Conservation (phyloP, 2,113 vertebrate species). For the Chaenocephalus aceratus region DNA sequence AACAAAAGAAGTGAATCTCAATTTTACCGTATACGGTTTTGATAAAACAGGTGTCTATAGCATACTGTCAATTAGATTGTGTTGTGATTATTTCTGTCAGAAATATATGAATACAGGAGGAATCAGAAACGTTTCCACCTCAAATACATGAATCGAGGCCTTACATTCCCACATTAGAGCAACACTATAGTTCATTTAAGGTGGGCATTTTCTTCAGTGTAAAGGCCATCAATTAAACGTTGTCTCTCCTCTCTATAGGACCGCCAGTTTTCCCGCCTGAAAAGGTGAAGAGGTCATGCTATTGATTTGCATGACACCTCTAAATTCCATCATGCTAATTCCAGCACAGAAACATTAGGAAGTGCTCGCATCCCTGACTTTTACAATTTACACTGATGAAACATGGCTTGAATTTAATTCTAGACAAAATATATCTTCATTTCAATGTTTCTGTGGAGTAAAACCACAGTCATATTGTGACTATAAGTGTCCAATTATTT, state of each 20-base stretch:
- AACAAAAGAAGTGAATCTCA: not conserved
- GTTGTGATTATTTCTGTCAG: not conserved
- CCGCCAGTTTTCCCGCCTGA: conserved; percentile 18
- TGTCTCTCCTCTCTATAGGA: conserved; percentile 9
- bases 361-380: not conserved
- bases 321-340: conserved; percentile 3
- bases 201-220: conserved; percentile 6
- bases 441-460: not conserved
- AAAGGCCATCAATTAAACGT: conserved; percentile 27
- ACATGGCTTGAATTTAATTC: not conserved
- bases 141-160: not conserved
- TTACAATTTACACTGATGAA: not conserved
- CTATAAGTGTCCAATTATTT: not conserved
- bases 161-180: not conserved
- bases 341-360: not conserved
- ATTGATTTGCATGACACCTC: conserved; percentile 41
- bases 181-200: not conserved
- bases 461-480: not conserved
- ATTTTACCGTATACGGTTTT: not conserved
- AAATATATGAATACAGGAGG: not conserved
- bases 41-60: not conserved
- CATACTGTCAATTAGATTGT: no score
- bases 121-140: not conserved
- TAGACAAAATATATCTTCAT: not conserved
- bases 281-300: conserved; percentile 53